phyloP scores from a whole-genome alignment of 2,113 vertebrate species.

The Lagopus leucura region DNA sequence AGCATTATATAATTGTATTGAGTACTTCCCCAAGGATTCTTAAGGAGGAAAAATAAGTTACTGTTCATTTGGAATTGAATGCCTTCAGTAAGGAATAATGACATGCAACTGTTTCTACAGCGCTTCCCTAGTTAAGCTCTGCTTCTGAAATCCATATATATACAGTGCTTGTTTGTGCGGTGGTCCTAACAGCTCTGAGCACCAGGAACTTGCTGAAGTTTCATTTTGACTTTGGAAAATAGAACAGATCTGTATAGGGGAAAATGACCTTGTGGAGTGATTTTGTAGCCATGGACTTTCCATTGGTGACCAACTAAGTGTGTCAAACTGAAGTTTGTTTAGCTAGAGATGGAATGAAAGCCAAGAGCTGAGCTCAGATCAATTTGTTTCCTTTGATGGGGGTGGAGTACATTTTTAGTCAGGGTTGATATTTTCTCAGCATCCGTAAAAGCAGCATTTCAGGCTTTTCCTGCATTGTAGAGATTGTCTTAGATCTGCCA shows the following conservation, averaged over 20 bases:
- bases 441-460: constrained; percentile 44
- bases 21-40: neutral
- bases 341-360: neutral
- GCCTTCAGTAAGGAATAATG: neutral
- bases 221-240: neutral
- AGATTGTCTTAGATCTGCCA: constrained; percentile 30
- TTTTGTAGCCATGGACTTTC: constrained; percentile 7
- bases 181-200: neutral
- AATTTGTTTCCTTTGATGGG: constrained; percentile 12
- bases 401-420: constrained; percentile 24
- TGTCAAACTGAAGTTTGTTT: constrained; percentile 17
- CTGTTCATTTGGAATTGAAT: neutral
- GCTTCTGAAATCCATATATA: neutral
- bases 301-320: neutral
- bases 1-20: neutral
- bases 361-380: neutral
- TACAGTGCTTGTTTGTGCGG: neutral
- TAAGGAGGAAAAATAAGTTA: neutral
- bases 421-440: constrained; percentile 40
- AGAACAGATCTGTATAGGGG: neutral
- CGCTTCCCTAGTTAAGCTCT: neutral
- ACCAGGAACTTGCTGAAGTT: neutral
- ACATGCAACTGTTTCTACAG: neutral
- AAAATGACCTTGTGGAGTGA: neutral
- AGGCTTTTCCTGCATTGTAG: constrained; percentile 38